These are phyloP conservation scores for Aplidium turbinatum DNA, from an alignment of 23 tunicate species.

Conservation along the genomic window DNA sequence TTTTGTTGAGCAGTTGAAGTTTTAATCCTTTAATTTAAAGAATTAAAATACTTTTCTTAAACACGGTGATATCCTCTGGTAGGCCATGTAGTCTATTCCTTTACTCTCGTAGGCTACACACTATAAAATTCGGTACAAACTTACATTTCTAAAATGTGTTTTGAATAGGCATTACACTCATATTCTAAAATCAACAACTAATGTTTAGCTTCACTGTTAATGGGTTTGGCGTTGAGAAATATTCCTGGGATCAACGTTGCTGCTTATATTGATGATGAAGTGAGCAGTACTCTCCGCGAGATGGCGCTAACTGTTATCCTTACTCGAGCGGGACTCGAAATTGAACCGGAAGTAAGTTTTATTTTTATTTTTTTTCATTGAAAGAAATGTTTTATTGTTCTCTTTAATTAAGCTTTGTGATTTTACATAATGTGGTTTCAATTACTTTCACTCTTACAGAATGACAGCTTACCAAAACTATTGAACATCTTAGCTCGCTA, in stretches of 20 bases:
- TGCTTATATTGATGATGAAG: slow-evolving; percentile 30
- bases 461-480: too few species aligned
- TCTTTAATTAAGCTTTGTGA: neutral
- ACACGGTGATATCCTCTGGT: too few species aligned
- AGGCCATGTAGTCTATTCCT: too few species aligned
- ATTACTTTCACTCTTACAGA: too few species aligned
- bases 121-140: too few species aligned
- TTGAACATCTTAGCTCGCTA: too few species aligned
- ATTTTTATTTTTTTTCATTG: neutral
- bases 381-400: too few species aligned
- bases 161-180: neutral
- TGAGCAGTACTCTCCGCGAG: slow-evolving; percentile 48
- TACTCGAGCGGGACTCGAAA: slow-evolving; percentile 84
- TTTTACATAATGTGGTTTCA: too few species aligned
- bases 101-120: too few species aligned
- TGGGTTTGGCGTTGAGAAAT: slow-evolving; percentile 65
- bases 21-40: too few species aligned
- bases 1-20: too few species aligned
- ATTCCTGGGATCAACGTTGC: slow-evolving; percentile 81
- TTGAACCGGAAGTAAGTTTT: slow-evolving; percentile 65
- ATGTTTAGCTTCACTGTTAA: slow-evolving; percentile 67
- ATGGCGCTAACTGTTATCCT: slow-evolving; percentile 68
- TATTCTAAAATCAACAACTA: neutral
- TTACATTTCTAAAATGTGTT: neutral
- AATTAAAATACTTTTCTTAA: too few species aligned